Evolutionary conservation across 2,113 vertebrate genomes (phyloP).

Genomic region (Gorsachius goisagi): DNA sequence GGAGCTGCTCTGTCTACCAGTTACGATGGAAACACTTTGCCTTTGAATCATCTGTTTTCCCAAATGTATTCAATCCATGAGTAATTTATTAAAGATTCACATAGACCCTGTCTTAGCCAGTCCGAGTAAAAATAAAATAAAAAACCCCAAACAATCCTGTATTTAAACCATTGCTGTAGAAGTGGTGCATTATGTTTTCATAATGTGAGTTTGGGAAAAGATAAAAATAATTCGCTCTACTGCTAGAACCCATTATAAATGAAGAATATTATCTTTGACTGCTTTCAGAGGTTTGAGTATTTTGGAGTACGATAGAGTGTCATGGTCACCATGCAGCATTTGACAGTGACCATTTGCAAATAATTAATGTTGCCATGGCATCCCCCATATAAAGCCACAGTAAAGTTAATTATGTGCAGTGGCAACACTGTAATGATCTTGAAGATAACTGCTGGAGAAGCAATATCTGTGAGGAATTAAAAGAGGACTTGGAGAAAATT

Average conservation of each 20-base stretch:
- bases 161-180: neutral
- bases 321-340: neutral
- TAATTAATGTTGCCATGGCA: conserved; percentile 46
- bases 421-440: conserved; percentile 6
- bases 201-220: neutral
- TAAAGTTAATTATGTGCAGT: conserved; percentile 26
- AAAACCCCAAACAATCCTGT: neutral
- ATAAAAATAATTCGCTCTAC: neutral
- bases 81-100: neutral
- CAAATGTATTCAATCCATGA: neutral
- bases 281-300: neutral
- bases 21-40: conserved; percentile 12
- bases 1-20: neutral
- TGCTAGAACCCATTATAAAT: neutral
- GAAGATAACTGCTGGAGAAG: neutral
- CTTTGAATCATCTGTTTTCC: conserved; percentile 25
- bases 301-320: neutral
- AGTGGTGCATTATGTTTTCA: neutral
- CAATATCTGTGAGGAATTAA: conserved; percentile 3
- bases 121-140: neutral
- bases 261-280: conserved; percentile 11
- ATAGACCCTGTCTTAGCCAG: neutral
- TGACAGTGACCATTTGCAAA: conserved; percentile 22
- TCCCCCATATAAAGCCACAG: neutral
- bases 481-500: neutral